These are phyloP conservation scores for Tuta absoluta DNA, from an alignment of 2,888 invertebrate species.

Conservation along the genomic window DNA sequence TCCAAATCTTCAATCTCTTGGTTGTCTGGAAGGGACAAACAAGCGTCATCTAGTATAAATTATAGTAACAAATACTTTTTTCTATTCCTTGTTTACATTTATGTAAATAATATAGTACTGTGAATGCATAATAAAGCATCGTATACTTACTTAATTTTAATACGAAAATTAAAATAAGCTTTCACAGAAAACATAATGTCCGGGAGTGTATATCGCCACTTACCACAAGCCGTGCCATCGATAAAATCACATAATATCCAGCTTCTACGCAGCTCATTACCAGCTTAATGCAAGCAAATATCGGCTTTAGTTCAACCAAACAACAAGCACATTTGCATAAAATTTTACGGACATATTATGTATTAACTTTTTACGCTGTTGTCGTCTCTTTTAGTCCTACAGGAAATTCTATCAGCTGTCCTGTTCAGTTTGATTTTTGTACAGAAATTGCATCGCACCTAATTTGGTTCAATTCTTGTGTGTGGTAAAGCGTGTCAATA, in stretches of 20 bases:
- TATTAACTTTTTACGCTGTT: neutral
- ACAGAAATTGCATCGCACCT: no score
- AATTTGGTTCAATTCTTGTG: no score
- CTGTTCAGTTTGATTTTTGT: neutral
- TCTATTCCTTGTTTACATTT: no score
- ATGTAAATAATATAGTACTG: no score
- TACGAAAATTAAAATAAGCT: no score
- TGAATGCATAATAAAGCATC: no score
- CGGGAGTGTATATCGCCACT: neutral
- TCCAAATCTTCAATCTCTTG: no score
- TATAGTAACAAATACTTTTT: no score
- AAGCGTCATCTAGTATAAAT: no score
- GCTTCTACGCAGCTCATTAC: conserved; percentile 2
- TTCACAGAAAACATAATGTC: neutral
- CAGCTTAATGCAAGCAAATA: conserved; percentile 5
- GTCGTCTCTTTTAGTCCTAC: neutral
- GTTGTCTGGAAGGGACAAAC: no score
- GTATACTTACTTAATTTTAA: no score
- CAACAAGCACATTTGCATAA: neutral
- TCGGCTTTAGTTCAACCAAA: conserved; percentile 1
- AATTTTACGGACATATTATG: neutral
- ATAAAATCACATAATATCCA: neutral
- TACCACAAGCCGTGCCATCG: neutral
- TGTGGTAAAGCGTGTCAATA: no score
- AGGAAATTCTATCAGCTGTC: neutral